Conservation (phyloP, 2,113 vertebrate species). For the Sporophila hypoxantha region DNA sequence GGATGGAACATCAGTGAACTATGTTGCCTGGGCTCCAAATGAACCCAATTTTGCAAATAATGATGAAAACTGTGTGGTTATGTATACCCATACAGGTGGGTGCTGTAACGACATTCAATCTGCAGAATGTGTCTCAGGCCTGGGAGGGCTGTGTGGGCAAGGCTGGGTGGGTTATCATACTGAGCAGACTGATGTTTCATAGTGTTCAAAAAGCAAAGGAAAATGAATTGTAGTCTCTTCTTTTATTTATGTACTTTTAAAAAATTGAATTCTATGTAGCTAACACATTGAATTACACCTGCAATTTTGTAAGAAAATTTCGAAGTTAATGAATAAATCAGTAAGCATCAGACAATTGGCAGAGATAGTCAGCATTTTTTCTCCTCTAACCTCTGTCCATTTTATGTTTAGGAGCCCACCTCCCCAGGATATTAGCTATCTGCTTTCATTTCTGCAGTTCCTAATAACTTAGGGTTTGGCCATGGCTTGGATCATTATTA, state of each 20-base stretch:
- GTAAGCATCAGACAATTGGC: neutral
- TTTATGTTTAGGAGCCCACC: neutral
- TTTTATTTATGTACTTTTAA: neutral
- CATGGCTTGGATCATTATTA: neutral
- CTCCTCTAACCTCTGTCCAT: neutral
- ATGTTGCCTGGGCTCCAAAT: conserved; percentile 83
- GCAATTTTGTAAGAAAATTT: neutral
- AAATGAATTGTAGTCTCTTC: neutral
- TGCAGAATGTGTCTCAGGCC: neutral
- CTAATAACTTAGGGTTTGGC: neutral
- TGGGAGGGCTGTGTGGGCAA: neutral
- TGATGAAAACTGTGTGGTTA: conserved; percentile 91
- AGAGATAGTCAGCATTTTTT: neutral
- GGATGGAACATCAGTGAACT: conserved; percentile 82
- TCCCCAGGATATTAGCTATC: neutral
- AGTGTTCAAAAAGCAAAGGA: neutral
- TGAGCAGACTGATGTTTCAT: neutral
- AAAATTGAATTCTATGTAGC: neutral
- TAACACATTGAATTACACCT: neutral
- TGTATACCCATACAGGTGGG: conserved; percentile 85
- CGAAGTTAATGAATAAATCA: neutral
- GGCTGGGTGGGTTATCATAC: neutral
- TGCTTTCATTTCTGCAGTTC: neutral
- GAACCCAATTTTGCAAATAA: conserved; percentile 97
- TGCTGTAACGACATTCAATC: neutral